These are phyloP conservation scores for Syrphus vitripennis DNA, from an alignment of 2,888 invertebrate species.

Conservation along the genomic window DNA sequence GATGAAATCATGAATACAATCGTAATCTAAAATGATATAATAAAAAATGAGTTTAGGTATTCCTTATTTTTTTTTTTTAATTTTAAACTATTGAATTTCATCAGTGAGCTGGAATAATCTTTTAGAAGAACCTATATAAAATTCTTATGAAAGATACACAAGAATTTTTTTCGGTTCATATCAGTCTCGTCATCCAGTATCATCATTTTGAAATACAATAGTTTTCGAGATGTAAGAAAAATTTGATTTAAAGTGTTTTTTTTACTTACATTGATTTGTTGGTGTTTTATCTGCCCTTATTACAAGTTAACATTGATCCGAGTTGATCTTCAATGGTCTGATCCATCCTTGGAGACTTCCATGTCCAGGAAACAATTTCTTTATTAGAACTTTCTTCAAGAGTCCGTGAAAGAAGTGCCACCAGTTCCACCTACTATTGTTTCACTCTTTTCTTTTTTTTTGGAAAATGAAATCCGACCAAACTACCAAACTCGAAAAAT, in stretches of 20 bases:
- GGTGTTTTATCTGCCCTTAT: conserved; percentile 99
- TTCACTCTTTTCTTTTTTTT: neutral
- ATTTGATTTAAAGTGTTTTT: neutral
- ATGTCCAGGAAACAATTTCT: neutral
- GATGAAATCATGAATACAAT: too few species aligned
- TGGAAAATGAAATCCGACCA: neutral
- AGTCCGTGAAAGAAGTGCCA: neutral
- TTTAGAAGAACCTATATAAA: conserved; percentile 15
- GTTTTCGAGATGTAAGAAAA: neutral
- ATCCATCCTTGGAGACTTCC: conserved; percentile 94
- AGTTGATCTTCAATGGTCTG: conserved; percentile 91
- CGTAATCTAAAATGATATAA: neutral
- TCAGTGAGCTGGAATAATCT: conserved; percentile 68
- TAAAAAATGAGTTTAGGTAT: neutral
- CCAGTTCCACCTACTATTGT: neutral
- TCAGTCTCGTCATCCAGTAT: conserved; percentile 74
- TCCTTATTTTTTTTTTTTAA: neutral
- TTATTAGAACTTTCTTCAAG: neutral
- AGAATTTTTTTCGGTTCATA: conserved; percentile 42
- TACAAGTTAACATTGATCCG: conserved; percentile 98
- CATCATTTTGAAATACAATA: conserved; percentile 43
- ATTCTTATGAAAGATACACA: conserved; percentile 65
- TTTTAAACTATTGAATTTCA: neutral
- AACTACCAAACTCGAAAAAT: conserved; percentile 4
- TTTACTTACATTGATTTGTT: conserved; percentile 98